phyloP scores from a whole-genome alignment of 2,888 invertebrate species.

The Ctena decussata region DNA sequence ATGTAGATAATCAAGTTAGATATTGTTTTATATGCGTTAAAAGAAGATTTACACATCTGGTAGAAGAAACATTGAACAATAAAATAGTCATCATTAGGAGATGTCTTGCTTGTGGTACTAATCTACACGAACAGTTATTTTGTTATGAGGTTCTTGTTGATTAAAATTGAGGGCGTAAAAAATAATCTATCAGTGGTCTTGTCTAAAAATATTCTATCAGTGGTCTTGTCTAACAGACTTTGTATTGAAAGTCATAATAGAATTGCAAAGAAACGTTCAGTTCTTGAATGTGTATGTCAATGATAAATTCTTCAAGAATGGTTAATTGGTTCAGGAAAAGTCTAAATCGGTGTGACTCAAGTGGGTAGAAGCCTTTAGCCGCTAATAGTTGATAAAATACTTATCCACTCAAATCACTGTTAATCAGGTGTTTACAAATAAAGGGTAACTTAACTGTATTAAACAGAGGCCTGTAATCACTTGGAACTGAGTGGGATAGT shows the following conservation, averaged over 20 bases:
- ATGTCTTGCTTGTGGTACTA: not conserved
- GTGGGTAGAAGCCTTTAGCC: not conserved
- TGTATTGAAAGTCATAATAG: too few species aligned
- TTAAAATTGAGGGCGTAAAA: not conserved
- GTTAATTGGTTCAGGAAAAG: not conserved
- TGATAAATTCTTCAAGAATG: not conserved
- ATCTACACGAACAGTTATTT: not conserved
- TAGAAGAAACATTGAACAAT: not conserved
- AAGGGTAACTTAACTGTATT: not conserved
- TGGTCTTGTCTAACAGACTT: not conserved
- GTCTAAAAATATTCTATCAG: not conserved
- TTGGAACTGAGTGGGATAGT: not conserved
- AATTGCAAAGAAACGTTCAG: not conserved
- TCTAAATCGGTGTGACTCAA: not conserved
- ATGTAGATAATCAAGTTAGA: not conserved
- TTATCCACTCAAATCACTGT: not conserved
- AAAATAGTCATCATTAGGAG: not conserved
- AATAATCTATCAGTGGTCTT: not conserved
- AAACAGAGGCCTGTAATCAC: not conserved
- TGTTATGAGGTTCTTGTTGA: not conserved
- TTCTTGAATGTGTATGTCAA: not conserved
- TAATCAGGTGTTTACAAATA: not conserved
- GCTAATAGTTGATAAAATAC: not conserved
- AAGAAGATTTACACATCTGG: not conserved
- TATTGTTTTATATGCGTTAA: not conserved